phyloP scores from a whole-genome alignment of 2,113 vertebrate species.

The Austrofundulus limnaeus region DNA sequence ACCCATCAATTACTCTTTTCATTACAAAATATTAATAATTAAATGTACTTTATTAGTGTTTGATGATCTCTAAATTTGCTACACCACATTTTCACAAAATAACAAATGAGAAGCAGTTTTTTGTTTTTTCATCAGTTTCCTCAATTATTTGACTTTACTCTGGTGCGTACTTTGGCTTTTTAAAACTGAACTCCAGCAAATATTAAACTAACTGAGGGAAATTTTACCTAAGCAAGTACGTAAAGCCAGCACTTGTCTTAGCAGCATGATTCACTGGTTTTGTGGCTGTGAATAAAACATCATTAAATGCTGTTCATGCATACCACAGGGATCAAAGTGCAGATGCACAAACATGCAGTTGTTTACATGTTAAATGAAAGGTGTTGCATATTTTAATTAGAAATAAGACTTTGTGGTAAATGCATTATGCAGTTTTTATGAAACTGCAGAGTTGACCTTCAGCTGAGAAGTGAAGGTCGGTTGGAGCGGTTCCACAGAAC shows the following conservation, averaged over 20 bases:
- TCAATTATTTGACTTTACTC: background rate
- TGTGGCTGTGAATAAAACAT: slow-evolving; percentile 15
- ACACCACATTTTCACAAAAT: background rate
- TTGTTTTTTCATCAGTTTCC: background rate
- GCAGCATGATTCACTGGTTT: slow-evolving; percentile 7
- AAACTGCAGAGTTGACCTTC: slow-evolving; percentile 53
- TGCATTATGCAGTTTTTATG: slow-evolving; percentile 42
- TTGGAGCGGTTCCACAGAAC: slow-evolving; percentile 29
- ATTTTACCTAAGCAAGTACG: slow-evolving; percentile 9
- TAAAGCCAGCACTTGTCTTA: background rate
- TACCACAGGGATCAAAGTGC: background rate
- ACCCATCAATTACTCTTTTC: background rate
- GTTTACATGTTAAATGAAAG: slow-evolving; percentile 26
- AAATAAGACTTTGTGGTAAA: slow-evolving; percentile 21
- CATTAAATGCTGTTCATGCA: background rate
- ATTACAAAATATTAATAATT: background rate
- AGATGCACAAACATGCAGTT: background rate
- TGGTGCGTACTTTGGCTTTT: slow-evolving; percentile 1
- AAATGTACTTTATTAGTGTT: background rate
- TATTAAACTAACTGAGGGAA: slow-evolving; percentile 12
- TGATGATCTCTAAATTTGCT: background rate
- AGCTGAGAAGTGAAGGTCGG: slow-evolving; percentile 1
- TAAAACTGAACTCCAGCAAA: slow-evolving; percentile 3
- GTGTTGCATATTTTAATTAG: slow-evolving; percentile 24
- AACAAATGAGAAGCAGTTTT: background rate